Evolutionary conservation across 2,888 invertebrate species (phyloP).

Genomic region (Listrodromus nycthemerus): DNA sequence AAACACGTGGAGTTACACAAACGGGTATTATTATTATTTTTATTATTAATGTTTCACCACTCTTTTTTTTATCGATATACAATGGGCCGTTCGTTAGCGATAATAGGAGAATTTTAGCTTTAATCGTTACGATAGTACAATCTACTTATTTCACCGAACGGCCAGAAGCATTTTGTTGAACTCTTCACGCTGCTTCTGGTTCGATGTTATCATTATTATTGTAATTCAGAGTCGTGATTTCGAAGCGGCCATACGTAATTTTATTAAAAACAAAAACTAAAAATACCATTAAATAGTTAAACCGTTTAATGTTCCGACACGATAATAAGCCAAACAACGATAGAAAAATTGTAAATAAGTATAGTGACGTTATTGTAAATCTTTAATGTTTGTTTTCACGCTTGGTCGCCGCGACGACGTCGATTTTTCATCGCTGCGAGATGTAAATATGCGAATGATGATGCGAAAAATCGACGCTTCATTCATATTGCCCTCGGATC

Average conservation of each 20-base stretch:
- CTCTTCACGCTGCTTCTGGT: neutral
- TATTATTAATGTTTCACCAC: neutral
- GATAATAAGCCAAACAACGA: conserved; percentile 22
- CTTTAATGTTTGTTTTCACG: neutral
- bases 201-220: neutral
- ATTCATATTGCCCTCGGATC: neutral
- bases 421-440: neutral
- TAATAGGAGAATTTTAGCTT: neutral
- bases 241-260: neutral
- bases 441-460: neutral
- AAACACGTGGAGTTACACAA: conserved; percentile 6
- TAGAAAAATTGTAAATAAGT: conserved; percentile 11
- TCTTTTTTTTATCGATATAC: neutral
- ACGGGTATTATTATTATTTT: neutral
- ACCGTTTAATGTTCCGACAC: no score
- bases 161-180: neutral
- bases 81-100: neutral
- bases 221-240: neutral
- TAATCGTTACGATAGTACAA: neutral
- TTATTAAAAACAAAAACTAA: no score
- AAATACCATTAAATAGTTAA: no score
- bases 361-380: conserved; percentile 6
- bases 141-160: neutral
- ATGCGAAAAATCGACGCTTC: neutral
- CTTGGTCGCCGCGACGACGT: neutral